Conservation (phyloP, 2,888 invertebrate genomes). For the Tetragnatha montana region DNA sequence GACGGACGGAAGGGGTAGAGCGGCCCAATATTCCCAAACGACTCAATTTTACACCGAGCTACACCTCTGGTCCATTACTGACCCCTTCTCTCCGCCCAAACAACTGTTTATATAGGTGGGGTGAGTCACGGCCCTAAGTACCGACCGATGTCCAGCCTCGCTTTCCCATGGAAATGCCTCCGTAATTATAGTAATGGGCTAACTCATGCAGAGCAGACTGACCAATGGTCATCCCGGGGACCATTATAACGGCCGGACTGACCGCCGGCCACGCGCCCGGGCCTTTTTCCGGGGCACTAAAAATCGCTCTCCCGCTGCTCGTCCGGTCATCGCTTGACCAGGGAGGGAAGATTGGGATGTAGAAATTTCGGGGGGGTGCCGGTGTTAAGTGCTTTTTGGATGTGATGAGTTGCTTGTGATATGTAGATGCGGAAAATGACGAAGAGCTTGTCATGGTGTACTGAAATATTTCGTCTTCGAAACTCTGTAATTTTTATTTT, state of each 20-base stretch:
- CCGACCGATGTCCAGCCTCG: constrained; percentile 66
- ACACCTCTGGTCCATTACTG: constrained; percentile 67
- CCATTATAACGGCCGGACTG: constrained; percentile 61
- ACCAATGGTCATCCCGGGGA: constrained; percentile 64
- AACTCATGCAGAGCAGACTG: constrained; percentile 60
- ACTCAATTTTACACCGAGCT: constrained; percentile 67
- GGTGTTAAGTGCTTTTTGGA: too few species aligned
- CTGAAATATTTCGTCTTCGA: too few species aligned
- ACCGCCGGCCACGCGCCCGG: constrained; percentile 51
- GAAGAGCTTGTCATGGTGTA: too few species aligned
- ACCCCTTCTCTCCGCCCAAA: constrained; percentile 9
- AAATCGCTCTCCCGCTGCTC: too few species aligned
- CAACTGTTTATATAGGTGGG: constrained; percentile 56
- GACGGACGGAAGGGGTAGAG: constrained; percentile 41
- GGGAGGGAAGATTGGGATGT: too few species aligned
- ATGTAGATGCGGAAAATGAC: too few species aligned
- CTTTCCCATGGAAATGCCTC: constrained; percentile 56
- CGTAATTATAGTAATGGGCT: constrained; percentile 70
- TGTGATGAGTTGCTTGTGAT: too few species aligned
- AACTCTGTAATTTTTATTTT: too few species aligned
- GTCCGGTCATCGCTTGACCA: too few species aligned
- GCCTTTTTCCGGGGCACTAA: background rate
- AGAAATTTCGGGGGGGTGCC: too few species aligned
- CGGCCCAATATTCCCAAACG: constrained; percentile 59
- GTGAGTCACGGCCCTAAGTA: constrained; percentile 67